These are phyloP conservation scores for Blomia tropicalis DNA, from an alignment of 2,888 invertebrate genomes.

Conservation along the genomic window DNA sequence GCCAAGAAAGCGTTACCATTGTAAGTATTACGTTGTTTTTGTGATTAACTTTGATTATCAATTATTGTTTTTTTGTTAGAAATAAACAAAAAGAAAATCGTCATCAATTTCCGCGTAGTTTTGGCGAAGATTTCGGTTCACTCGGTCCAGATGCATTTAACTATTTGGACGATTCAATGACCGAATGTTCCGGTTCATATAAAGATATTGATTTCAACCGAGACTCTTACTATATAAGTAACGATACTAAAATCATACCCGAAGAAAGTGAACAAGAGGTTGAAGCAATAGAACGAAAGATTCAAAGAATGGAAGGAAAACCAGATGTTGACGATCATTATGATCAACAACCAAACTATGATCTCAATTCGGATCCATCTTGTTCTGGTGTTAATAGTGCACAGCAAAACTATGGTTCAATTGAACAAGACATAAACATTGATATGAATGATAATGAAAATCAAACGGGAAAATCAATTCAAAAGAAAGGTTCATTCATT, in stretches of 20 bases:
- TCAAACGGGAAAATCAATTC: background rate
- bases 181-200: constrained; percentile 19
- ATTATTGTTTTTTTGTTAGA: background rate
- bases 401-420: background rate
- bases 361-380: background rate
- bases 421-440: background rate
- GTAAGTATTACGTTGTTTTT: background rate
- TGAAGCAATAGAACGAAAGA: background rate
- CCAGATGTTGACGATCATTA: background rate
- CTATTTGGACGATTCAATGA: constrained; percentile 18
- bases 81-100: background rate
- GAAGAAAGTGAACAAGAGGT: background rate
- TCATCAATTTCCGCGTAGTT: constrained; percentile 5
- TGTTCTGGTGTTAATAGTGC: background rate
- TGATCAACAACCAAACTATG: background rate
- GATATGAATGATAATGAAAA: background rate
- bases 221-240: constrained; percentile 1
- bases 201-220: constrained; percentile 21
- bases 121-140: constrained; percentile 21
- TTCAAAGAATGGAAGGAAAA: background rate
- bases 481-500: background rate
- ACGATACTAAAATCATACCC: background rate
- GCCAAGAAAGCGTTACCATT: constrained; percentile 20
- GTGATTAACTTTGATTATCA: background rate
- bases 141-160: constrained; percentile 21